Percentiles rank a stretch among this genome's conserved stretches.
Conservation (phyloP, 2,797 vertebrate species). For the Arctocebus calabarensis region DNA sequence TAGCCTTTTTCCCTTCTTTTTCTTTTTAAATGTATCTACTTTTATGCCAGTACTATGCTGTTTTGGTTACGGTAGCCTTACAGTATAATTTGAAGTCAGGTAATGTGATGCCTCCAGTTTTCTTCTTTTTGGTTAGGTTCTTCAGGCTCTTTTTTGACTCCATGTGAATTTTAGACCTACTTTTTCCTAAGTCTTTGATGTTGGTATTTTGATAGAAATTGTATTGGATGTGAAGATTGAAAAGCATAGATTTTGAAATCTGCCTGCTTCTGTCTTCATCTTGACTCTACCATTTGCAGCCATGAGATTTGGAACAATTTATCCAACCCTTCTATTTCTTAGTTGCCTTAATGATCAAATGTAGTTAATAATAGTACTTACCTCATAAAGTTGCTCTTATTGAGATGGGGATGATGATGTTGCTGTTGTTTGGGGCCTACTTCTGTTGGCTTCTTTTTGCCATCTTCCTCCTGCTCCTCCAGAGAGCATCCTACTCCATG, state of each 20-base stretch:
- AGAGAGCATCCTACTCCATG: not conserved
- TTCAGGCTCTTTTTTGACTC: too few relatives aligned
- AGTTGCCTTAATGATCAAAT: not conserved
- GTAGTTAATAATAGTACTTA: not conserved
- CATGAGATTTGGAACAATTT: not conserved
- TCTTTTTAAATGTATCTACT: too few relatives aligned
- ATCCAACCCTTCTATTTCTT: constrained; percentile 2
- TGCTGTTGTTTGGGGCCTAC: not conserved
- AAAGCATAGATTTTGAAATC: not conserved
- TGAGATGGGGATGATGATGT: not conserved
- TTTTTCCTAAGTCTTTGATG: too few relatives aligned
- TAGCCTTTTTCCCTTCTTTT: too few relatives aligned
- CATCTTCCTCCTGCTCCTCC: not conserved
- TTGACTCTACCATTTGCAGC: not conserved
- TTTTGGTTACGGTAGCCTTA: too few relatives aligned
- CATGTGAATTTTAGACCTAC: too few relatives aligned
- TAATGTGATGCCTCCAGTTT: too few relatives aligned
- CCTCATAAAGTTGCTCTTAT: not conserved
- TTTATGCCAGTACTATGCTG: too few relatives aligned
- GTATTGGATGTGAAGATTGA: too few relatives aligned
- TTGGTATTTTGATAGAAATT: too few relatives aligned
- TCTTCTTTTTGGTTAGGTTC: too few relatives aligned
- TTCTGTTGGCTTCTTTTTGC: not conserved
- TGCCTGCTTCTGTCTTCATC: not conserved
- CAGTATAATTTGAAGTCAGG: too few relatives aligned